Evolutionary conservation across 2,797 vertebrate species (phyloP).

Genomic region (Falco biarmicus): DNA sequence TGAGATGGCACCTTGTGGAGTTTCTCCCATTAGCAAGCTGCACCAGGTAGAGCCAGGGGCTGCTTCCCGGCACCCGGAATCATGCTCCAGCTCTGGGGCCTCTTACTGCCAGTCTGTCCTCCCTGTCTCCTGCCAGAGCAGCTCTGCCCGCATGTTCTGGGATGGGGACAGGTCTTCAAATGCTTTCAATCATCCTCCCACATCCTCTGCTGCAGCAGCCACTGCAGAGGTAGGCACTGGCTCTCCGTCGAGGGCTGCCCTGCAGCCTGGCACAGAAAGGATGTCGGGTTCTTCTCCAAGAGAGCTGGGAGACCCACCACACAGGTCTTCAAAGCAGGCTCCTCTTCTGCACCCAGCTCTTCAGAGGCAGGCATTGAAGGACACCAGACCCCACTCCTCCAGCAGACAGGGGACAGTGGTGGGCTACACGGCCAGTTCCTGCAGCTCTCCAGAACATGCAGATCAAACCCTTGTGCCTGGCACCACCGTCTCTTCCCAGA

Average conservation of each 20-base stretch:
- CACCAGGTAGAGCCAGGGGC: not conserved
- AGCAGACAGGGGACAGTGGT: not conserved
- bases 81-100: not conserved
- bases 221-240: not conserved
- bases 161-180: not conserved
- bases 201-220: not conserved
- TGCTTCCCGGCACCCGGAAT: not conserved
- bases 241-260: not conserved
- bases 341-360: not conserved
- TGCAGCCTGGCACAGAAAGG: not conserved
- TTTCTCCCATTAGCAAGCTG: not conserved
- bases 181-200: not conserved
- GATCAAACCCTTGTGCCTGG: not conserved
- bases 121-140: not conserved
- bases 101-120: not conserved
- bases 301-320: not conserved
- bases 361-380: not conserved
- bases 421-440: not conserved
- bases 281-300: fast-evolving
- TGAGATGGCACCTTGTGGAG: not conserved
- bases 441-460: not conserved
- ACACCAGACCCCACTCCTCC: not conserved
- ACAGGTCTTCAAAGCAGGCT: not conserved
- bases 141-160: not conserved
- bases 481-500: not conserved